Evolutionary conservation across 2,797 vertebrate genomes (phyloP).

Genomic region (Echeneis naucrates): DNA sequence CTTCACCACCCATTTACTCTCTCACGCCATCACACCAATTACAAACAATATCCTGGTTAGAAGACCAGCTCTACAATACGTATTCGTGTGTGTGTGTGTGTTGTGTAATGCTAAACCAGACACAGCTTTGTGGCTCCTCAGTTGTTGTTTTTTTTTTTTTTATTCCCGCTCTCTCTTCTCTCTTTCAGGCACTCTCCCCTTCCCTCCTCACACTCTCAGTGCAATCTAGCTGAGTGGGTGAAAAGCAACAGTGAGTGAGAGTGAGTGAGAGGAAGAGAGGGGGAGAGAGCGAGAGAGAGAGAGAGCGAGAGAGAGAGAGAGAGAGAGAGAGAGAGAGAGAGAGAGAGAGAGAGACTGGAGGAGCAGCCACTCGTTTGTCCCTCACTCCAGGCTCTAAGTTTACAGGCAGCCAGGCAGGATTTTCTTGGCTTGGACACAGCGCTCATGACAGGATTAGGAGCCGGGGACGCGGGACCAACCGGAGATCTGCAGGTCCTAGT

Average conservation of each 20-base stretch:
- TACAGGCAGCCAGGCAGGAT: constrained; percentile 74
- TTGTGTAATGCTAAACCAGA: constrained; percentile 62
- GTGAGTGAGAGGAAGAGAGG: constrained; percentile 23
- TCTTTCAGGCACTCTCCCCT: constrained; percentile 8
- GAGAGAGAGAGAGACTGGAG: constrained; percentile 44
- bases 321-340: constrained; percentile 34
- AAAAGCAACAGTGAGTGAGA: constrained; percentile 40
- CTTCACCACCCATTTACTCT: constrained; percentile 17
- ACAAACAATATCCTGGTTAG: constrained; percentile 34
- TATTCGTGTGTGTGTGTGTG: constrained; percentile 37
- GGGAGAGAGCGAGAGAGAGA: constrained; percentile 27
- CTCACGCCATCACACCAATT: constrained; percentile 9
- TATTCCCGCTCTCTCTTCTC: constrained; percentile 37
- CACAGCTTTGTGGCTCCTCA: constrained; percentile 55
- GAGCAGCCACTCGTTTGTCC: constrained; percentile 63
- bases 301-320: constrained; percentile 40
- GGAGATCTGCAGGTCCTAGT: constrained; percentile 79
- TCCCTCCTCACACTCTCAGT: constrained; percentile 40
- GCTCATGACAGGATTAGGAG: constrained; percentile 84
- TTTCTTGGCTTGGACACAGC: constrained; percentile 77
- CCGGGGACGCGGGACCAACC: constrained; percentile 79
- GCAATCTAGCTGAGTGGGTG: constrained; percentile 65
- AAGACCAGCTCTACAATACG: constrained; percentile 51
- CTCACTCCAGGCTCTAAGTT: constrained; percentile 67
- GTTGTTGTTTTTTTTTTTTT: constrained; percentile 48